phyloP scores from a whole-genome alignment of 1,140 invertebrate genomes.

The Chironomus tepperi region DNA sequence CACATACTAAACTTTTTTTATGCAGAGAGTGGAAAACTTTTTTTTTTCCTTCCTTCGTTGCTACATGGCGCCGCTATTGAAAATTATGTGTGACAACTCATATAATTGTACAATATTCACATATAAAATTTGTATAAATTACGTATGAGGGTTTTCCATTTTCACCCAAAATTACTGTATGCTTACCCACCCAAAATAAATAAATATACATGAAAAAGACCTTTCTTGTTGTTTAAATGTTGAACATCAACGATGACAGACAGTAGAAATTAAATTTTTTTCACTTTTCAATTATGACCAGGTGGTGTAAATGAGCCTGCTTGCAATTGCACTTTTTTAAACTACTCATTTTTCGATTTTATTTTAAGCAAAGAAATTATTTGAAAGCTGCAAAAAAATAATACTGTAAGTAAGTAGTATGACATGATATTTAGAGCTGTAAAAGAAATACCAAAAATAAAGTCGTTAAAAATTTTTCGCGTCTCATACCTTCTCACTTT shows the following conservation, averaged over 20 bases:
- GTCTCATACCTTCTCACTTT: neutral
- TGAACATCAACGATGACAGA: too few species aligned
- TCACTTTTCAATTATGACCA: neutral
- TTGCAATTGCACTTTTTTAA: constrained; percentile 2
- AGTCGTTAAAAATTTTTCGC: constrained; percentile 6
- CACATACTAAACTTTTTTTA: neutral
- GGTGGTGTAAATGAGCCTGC: neutral
- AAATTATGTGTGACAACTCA: neutral
- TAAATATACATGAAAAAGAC: too few species aligned
- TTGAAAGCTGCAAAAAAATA: too few species aligned
- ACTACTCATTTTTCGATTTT: neutral
- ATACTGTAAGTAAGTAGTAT: neutral
- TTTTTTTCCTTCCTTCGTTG: neutral
- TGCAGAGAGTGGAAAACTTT: neutral
- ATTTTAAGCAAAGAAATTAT: neutral
- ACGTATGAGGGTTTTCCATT: neutral
- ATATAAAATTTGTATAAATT: neutral
- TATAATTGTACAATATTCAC: neutral
- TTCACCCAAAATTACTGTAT: too few species aligned
- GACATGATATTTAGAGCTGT: neutral
- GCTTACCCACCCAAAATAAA: too few species aligned
- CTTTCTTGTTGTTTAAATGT: too few species aligned
- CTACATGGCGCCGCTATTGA: neutral
- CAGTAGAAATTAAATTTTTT: too few species aligned
- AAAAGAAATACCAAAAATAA: neutral